phyloP scores from a whole-genome alignment of 2,888 invertebrate species.

The Strigamia crassipes region DNA sequence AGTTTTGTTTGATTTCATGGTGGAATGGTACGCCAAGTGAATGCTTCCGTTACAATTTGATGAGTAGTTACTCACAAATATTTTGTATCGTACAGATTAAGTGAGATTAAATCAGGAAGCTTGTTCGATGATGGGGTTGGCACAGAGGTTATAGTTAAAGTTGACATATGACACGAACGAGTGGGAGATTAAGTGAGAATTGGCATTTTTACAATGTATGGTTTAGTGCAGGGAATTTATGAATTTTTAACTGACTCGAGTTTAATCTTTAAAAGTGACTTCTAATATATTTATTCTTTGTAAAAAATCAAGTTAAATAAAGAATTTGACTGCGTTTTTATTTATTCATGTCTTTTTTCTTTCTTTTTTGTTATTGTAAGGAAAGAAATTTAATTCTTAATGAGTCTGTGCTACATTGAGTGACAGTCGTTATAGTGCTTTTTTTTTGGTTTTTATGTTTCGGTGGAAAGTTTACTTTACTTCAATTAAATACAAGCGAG shows the following conservation, averaged over 20 bases:
- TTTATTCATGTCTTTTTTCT: slow-evolving; percentile 23
- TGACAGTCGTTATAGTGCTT: background rate
- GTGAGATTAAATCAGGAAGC: slow-evolving; percentile 2
- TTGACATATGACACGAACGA: background rate
- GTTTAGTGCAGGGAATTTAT: background rate
- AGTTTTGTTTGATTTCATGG: background rate
- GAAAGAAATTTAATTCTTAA: slow-evolving; percentile 6
- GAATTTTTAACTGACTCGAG: background rate
- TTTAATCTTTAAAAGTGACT: background rate
- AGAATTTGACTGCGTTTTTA: background rate
- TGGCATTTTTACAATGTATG: background rate
- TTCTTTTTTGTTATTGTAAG: background rate
- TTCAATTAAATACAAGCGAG: slow-evolving; percentile 2
- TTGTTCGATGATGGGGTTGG: background rate
- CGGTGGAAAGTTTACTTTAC: slow-evolving; percentile 7
- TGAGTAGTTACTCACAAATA: background rate
- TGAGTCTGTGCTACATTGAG: background rate
- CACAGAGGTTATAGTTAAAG: background rate
- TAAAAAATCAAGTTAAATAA: background rate
- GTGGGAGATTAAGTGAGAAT: background rate
- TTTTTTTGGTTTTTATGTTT: background rate
- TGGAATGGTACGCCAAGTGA: background rate
- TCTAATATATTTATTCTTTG: background rate
- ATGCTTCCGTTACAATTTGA: background rate
- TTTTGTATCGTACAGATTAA: background rate